Base-by-base conservation (phyloP, 2,888 invertebrate species). In the Latheticus oryzae region DNA sequence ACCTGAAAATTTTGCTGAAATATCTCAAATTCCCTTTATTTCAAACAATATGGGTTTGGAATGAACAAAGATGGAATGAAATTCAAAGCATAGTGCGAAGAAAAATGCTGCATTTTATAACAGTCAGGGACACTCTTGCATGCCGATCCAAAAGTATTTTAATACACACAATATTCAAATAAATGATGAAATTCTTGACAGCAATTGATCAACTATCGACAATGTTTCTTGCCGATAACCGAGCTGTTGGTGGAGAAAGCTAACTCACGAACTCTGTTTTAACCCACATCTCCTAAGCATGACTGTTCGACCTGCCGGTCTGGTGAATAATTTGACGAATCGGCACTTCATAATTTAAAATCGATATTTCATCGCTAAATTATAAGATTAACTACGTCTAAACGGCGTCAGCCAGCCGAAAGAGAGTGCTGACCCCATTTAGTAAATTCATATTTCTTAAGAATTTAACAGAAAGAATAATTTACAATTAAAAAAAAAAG, bases 141-240 rank as follows among this genome's bases (percentile, higher is more conserved):
- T 45, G 58, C 45, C 38, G 47, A 62, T 60, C 43, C 57, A 54
- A 58, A 62, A 51, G 50, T 62, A 37, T 16, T 32, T 15, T 13
- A 32, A 13, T 50, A 35, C n/a, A n/a, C n/a, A n/a, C 15, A 23
- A 33, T 45, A 47, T 42, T 33, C 17, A 48, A 45, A 60, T 59
- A 56, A 61, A 58, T 60, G 59, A 60, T 43, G 59, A 60, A 62
- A 60, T 62, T 60, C 52, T 32, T 52, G 55, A 58, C 60, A 12
- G 35, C 56, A 51, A 51, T 58, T 65, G 69, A 69, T 69, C 68
- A 38, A 67, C 65, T 64, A 67, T 67, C 48, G 67, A 53, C 51
- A 30, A 37, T 47, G 51, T 53, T 51, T 57, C 9, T 37, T 23
- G 38, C 30, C 45, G 55, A 47, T 55, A 54, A 54, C 54, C 35